Evolutionary conservation across 2,797 vertebrate species (phyloP).

Genomic region (Notoglanidium macrostoma): DNA sequence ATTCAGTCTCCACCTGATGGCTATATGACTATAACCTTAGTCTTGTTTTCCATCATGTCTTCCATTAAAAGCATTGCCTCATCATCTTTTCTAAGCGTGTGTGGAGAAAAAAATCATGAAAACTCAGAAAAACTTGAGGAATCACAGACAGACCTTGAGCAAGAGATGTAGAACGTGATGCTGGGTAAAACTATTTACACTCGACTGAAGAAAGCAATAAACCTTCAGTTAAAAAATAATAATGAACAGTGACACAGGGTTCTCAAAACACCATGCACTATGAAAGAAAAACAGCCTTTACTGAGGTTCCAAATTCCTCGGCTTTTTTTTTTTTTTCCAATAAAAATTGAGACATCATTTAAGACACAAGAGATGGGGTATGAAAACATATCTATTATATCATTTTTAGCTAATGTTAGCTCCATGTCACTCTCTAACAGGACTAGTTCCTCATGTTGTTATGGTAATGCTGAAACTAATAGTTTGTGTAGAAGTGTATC

Average conservation of each 20-base stretch:
- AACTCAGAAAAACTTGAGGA: neutral
- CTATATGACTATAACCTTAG: neutral
- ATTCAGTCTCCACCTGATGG: neutral
- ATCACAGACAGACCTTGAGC: neutral
- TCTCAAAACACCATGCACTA: neutral
- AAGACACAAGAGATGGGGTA: neutral
- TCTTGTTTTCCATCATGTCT: neutral
- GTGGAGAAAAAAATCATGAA: neutral
- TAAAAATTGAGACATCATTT: neutral
- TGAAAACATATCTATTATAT: neutral
- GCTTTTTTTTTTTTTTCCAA: neutral
- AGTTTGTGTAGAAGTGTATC: neutral
- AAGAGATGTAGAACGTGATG: neutral
- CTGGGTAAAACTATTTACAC: constrained; percentile 3
- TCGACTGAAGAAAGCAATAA: neutral
- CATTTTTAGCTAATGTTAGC: neutral
- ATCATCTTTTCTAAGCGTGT: neutral
- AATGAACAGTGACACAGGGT: neutral
- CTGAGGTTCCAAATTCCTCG: neutral
- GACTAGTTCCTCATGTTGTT: neutral
- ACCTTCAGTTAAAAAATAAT: neutral
- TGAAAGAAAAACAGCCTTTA: neutral
- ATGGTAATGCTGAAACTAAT: neutral
- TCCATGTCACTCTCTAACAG: neutral
- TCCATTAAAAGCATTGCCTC: neutral